Evolutionary conservation across 2,797 vertebrate genomes (phyloP), one percentile per base, ranked within the genome.

Genomic region (Danio choprae): DNA sequence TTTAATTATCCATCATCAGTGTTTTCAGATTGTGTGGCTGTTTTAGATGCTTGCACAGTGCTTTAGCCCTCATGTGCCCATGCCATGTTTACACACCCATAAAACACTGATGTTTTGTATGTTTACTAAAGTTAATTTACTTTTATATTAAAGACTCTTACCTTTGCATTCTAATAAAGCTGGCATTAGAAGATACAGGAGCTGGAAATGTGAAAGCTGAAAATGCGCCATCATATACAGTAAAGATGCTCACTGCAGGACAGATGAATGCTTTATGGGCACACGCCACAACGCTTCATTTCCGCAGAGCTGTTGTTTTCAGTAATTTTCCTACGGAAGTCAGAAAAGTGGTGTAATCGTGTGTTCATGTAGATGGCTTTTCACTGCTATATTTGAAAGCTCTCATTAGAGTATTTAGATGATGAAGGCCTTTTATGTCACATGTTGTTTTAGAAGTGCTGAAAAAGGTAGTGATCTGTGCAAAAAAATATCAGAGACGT

Each of bases 151-250:
- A 55, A 51, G 40, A 59, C 43, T 50, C 79, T 69, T 55, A 84
- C 79, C 8, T 70, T 46, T n/a, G 10, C 15, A 55, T 63, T 81
- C 60, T 64, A 59, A 43, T 63, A 73, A 50, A 10, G 38, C 16
- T 41, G 46, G 18, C 5, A 60, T 59, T 12, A 70, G 22, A 9
- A 78, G 13, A 44, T 64, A 16, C 13, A 74, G 7, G 60, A 7
- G 18, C n/a, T 69, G n/a, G 3, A 63, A 40, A 58, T 18, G 20
- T 44, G 8, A 22, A 40, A 40, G 36, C 44, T n/a, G 13, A 56
- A 44, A 75, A n/a, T 15, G 2, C 13, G 12, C 16, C 83, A 75
- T 81, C 16, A 44, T 2, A 44, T 1, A 55, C n/a, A 29, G n/a
- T n/a, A 29, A 29, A 22, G n/a, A 72, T 12, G 40, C 41, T 29